Evolutionary conservation across 2,888 invertebrate species (phyloP), one percentile per base, ranked within the genome.

Genomic region (Lasioglossum morio): DNA sequence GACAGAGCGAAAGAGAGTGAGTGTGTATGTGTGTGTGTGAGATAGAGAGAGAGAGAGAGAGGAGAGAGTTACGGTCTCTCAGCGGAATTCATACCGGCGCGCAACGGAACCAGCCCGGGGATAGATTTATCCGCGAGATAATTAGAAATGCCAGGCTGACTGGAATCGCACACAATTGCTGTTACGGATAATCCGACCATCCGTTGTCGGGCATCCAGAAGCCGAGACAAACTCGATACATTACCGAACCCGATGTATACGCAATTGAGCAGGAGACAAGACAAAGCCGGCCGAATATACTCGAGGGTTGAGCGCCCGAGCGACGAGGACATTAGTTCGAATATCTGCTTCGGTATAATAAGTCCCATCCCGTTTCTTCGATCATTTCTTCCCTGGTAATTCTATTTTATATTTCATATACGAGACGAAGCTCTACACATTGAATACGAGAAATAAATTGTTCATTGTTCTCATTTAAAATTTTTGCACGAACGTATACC

Each of bases 171-270:
- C 63, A 76, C 84, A 86, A 87, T 87, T 81, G 78, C 84, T 81
- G 84, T 84, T 87, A 81, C 86, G 78, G 87, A 84, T 87, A 87
- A 87, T 87, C 86, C 87, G 72, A 81, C 80, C 84, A 87, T 87
- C 86, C 87, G 86, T 87, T 83, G 86, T 79, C 79, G 76, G 79
- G 82, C 82, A 80, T 46, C 81, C 83, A 77, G 87, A 83, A 83
- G 77, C 86, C 81, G 86, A 77, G 86, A 86, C 86, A 87, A 84
- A 87, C 87, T 87, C 87, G 87, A 87, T 87, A 84, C 87, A 87
- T 87, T 87, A 87, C 84, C 86, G 70, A 81, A 86, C 46, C 76
- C 87, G 77, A 84, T 86, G 87, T 86, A 81, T 79, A 81, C 84
- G 87, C 80, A 84, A 87, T 87, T 84, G 87, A 84, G 87, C 86